Percentiles rank a stretch among this genome's conserved stretches.
phyloP scores from a whole-genome alignment of 2,888 invertebrate genomes.

The Hybos culiciformis region DNA sequence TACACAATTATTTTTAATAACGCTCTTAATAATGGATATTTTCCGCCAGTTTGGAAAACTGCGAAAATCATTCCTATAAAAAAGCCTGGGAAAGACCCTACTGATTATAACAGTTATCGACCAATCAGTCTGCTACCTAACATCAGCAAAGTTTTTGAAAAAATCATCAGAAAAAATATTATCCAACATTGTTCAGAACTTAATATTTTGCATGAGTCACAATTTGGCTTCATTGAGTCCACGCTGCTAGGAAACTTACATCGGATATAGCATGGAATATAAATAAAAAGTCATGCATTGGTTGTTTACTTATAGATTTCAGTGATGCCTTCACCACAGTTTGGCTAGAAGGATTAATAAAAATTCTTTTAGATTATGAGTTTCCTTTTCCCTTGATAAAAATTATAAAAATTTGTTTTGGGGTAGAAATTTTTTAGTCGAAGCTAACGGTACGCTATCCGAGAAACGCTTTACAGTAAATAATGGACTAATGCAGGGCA shows the following conservation, averaged over 20 bases:
- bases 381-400: constrained; percentile 15
- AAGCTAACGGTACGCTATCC: no score
- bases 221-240: constrained; percentile 18
- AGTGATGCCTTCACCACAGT: constrained; percentile 11
- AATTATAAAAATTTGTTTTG: constrained; percentile 9
- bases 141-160: constrained; percentile 19
- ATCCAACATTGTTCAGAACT: no score
- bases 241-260: constrained; percentile 6
- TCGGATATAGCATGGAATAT: constrained; percentile 1
- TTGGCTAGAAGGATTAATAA: constrained; percentile 16
- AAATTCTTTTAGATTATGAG: constrained; percentile 12
- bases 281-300: constrained; percentile 2
- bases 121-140: constrained; percentile 18
- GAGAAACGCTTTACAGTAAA: not conserved
- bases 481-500: constrained; percentile 2
- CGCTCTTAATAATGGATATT: not conserved
- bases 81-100: no score
- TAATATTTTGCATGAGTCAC: constrained; percentile 15
- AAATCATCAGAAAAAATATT: no score
- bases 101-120: constrained; percentile 12
- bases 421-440: not conserved
- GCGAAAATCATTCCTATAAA: constrained; percentile 16
- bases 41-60: constrained; percentile 13
- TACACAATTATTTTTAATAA: no score
- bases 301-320: constrained; percentile 3